A percentile compares a stretch with the other conserved stretches of the same genome.
Evolutionary conservation across 2,888 invertebrate genomes (phyloP).

Genomic region (Chromoteleia sp.): DNA sequence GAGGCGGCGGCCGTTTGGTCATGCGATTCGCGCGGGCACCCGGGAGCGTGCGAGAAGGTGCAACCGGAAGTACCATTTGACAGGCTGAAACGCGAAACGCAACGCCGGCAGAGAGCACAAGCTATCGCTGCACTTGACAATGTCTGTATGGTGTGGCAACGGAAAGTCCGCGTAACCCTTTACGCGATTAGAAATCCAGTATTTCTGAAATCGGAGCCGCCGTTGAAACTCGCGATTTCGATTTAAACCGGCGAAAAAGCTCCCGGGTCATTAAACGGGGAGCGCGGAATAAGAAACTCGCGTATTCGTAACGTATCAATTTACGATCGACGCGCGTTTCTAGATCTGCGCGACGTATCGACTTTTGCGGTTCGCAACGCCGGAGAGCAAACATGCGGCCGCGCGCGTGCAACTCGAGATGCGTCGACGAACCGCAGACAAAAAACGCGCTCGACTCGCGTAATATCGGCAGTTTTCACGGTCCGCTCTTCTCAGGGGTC

Average conservation of each 20-base stretch:
- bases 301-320: slow-evolving; percentile 51
- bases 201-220: slow-evolving; percentile 21
- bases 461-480: slow-evolving; percentile 69
- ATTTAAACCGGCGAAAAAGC: too few relatives aligned
- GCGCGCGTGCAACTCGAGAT: slow-evolving; percentile 42
- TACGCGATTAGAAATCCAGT: slow-evolving; percentile 55
- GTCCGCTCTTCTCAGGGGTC: slow-evolving; percentile 59
- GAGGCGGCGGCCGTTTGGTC: slow-evolving; percentile 77
- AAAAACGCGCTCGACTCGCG: slow-evolving; percentile 49
- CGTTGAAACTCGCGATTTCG: background rate
- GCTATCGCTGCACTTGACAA: slow-evolving; percentile 39
- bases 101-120: slow-evolving; percentile 28
- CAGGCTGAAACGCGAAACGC: slow-evolving; percentile 70
- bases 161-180: slow-evolving; percentile 47
- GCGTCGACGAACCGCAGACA: slow-evolving; percentile 53
- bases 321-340: slow-evolving; percentile 46
- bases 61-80: slow-evolving; percentile 77
- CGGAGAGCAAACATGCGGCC: slow-evolving; percentile 50
- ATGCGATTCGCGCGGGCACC: slow-evolving; percentile 73
- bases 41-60: slow-evolving; percentile 70
- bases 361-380: slow-evolving; percentile 68
- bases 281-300: slow-evolving; percentile 18
- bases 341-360: slow-evolving; percentile 54
- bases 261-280: slow-evolving; percentile 22
- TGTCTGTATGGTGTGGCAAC: slow-evolving; percentile 53